Evolutionary conservation across 53 echinoderm and acorn worm genomes (phyloP).

Genomic region (Apostichopus leukothele): DNA sequence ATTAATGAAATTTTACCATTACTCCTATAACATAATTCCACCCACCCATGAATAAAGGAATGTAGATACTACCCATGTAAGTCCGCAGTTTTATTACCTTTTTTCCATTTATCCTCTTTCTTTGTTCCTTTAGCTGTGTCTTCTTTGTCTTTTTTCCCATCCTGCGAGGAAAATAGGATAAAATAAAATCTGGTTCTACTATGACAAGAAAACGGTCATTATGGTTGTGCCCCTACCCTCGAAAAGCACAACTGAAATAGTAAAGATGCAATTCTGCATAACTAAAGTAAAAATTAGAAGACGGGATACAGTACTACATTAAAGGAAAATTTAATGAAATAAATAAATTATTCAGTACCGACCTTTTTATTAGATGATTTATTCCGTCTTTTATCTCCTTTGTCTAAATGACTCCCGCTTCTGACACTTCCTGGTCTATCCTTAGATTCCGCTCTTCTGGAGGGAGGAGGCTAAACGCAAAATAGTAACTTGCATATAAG

Average conservation of each 20-base stretch:
- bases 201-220: too few relatives aligned
- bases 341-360: neutral
- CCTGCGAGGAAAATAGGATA: conserved; percentile 9
- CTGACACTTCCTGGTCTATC: conserved; percentile 93
- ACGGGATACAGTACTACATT: too few relatives aligned
- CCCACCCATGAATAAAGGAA: too few relatives aligned
- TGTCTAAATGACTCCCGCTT: conserved; percentile 83
- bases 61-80: too few relatives aligned
- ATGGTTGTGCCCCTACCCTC: too few relatives aligned
- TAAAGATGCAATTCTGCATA: too few relatives aligned
- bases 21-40: too few relatives aligned
- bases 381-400: conserved; percentile 87
- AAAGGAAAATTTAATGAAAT: neutral
- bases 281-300: too few relatives aligned
- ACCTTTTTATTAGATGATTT: conserved; percentile 95
- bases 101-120: conserved; percentile 99
- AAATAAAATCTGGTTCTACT: too few relatives aligned
- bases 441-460: conserved; percentile 86
- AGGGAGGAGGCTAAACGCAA: conserved; percentile 70
- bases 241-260: too few relatives aligned
- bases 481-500: too few relatives aligned
- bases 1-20: too few relatives aligned
- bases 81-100: conserved; percentile 64
- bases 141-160: conserved; percentile 73
- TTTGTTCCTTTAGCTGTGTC: conserved; percentile 82